Conservation (phyloP, 2,797 vertebrate species). For the Botia almorhae region DNA sequence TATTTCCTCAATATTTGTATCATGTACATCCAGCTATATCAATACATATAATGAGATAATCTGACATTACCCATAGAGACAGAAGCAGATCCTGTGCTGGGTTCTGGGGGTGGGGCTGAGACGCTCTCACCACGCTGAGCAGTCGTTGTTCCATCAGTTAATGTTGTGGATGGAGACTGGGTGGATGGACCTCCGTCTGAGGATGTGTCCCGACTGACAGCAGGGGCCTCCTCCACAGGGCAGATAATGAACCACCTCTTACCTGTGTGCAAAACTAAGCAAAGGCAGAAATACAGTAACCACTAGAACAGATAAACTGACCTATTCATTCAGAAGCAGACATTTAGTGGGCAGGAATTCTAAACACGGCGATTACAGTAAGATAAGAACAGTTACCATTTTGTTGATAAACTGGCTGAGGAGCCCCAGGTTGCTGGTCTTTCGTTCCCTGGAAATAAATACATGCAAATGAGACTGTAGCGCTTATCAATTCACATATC, state of each 20-base stretch:
- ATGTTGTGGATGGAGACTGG: conserved; percentile 59
- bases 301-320: neutral
- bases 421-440: conserved; percentile 69
- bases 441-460: conserved; percentile 29
- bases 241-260: conserved; percentile 99
- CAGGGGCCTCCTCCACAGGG: conserved; percentile 90
- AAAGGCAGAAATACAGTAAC: neutral
- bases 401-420: conserved; percentile 91
- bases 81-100: conserved; percentile 68
- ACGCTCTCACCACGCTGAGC: conserved; percentile 71
- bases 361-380: neutral
- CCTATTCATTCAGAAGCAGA: neutral
- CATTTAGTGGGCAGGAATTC: neutral
- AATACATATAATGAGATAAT: neutral
- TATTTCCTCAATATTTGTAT: neutral
- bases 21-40: neutral
- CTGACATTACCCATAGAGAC: conserved; percentile 73
- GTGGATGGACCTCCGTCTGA: conserved; percentile 72
- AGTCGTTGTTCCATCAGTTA: conserved; percentile 60
- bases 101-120: conserved; percentile 69
- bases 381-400: conserved; percentile 82
- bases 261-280: conserved; percentile 92
- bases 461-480: neutral
- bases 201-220: conserved; percentile 79
- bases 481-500: neutral